phyloP scores from a whole-genome alignment of 1,140 invertebrate genomes.

The Zeugodacus cucurbitae region DNA sequence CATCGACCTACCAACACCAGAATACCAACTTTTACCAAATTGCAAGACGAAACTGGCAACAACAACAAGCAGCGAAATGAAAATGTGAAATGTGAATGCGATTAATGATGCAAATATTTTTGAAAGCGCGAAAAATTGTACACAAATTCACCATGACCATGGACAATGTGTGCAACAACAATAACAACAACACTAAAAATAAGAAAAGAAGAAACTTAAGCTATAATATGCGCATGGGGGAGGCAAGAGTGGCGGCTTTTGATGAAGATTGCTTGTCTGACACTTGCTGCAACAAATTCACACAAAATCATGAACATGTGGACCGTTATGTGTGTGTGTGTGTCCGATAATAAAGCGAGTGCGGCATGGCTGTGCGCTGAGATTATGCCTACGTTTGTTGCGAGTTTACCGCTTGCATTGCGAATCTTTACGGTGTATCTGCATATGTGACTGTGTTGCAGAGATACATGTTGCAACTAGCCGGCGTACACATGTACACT shows the following conservation, averaged over 20 bases:
- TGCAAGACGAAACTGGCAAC: neutral
- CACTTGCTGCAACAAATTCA: neutral
- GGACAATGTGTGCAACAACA: conserved; percentile 47
- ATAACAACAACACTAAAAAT: neutral
- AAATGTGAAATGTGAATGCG: conserved; percentile 48
- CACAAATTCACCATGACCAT: conserved; percentile 66
- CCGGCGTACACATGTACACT: conserved; percentile 43
- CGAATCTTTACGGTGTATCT: neutral
- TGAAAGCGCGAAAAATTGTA: conserved; percentile 66
- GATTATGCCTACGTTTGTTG: neutral
- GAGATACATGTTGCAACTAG: neutral
- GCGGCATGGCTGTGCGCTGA: neutral
- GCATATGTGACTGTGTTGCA: neutral
- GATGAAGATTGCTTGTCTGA: conserved; percentile 21
- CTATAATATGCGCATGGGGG: neutral
- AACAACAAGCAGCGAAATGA: neutral
- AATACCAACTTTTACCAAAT: neutral
- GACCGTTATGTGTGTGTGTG: neutral
- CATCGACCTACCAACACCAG: neutral
- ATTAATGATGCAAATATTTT: conserved; percentile 66
- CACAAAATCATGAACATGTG: neutral
- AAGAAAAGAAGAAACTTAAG: neutral
- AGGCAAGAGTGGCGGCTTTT: conserved; percentile 33
- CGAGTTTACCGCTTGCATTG: neutral
- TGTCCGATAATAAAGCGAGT: neutral